Evolutionary conservation across 2,888 invertebrate species (phyloP), one percentile per base, ranked within the genome.

Genomic region (Spicauda simplicius): DNA sequence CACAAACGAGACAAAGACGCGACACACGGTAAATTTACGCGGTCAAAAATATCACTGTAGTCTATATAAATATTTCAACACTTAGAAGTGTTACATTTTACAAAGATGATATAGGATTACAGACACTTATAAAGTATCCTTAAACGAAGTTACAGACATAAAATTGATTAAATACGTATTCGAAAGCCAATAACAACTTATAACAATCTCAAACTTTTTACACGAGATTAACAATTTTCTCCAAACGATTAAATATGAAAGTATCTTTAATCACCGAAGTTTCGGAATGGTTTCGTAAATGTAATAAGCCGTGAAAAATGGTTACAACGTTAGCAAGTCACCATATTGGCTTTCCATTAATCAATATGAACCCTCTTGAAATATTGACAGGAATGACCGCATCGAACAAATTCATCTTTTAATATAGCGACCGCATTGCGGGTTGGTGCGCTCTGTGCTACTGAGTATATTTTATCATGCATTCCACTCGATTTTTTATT

Each of bases 241-340:
- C 25, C 8, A 30, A 55, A 55, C 30, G 48, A 33, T 7, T 37
- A 56, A 57, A 12, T 50, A 50, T 12, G 10, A 62, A 67, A 62
- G 56, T 56, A 73, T 72, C 74, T 74, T 76, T 73, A 75, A 77
- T 70, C 68, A 66, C 65, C 60, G 64, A 74, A 75, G 63, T 74
- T 72, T 70, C 57, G 37, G 77, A 77, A 70, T 76, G 72, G 70
- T 72, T 67, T 71, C 71, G 74, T 76, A 74, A 76, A 77, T 71
- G 77, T 80, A 83, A 81, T 80, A 78, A 77, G 75, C 78, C 75
- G 77, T 84, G 84, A 81, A 80, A 80, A 79, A 85, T 79, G 80
- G 78, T 73, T 76, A 68, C 70, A 69, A 71, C 75, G 76, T 78
- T 80, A 79, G 86, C 87, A 82, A 87, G 87, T 87, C 87, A 87